A percentile compares a stretch with the other conserved stretches of the same genome.
These are phyloP conservation scores for Henricia sp. DNA, from an alignment of 53 echinoderm and acorn worm genomes.

Conservation along the genomic window DNA sequence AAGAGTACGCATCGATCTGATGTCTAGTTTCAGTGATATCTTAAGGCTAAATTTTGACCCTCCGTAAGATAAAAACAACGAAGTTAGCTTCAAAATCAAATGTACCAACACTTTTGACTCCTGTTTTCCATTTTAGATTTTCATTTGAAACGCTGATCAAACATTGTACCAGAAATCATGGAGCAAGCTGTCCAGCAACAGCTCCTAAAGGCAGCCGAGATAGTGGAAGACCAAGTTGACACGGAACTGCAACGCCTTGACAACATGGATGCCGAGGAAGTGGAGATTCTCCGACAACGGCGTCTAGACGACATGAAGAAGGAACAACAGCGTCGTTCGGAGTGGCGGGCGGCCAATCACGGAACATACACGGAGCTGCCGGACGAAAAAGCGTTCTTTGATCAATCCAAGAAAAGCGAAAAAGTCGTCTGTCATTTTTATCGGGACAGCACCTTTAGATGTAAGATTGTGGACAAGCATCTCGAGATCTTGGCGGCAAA, in stretches of 20 bases:
- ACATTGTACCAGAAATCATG: slow-evolving; percentile 25
- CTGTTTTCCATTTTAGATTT: too few species aligned
- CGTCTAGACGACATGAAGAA: slow-evolving; percentile 86
- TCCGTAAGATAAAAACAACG: too few species aligned
- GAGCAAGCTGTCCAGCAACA: slow-evolving; percentile 87
- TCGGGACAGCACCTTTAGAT: slow-evolving; percentile 87
- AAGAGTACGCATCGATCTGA: too few species aligned
- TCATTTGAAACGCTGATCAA: background rate
- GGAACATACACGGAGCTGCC: slow-evolving; percentile 93
- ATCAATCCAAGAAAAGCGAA: slow-evolving; percentile 94
- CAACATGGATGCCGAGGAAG: slow-evolving; percentile 85
- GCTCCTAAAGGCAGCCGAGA: slow-evolving; percentile 80
- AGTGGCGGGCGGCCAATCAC: slow-evolving; percentile 82
- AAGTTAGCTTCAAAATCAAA: too few species aligned
- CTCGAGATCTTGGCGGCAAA: slow-evolving; percentile 74
- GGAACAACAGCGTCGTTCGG: slow-evolving; percentile 70
- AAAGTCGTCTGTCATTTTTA: slow-evolving; percentile 94
- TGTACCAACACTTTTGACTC: too few species aligned
- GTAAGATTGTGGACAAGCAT: slow-evolving; percentile 95
- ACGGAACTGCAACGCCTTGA: slow-evolving; percentile 88
- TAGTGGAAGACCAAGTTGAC: slow-evolving; percentile 90
- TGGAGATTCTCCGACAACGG: slow-evolving; percentile 78
- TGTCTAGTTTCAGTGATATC: too few species aligned
- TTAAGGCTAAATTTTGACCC: too few species aligned
- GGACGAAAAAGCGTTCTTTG: slow-evolving; percentile 95